Evolutionary conservation across 1,140 invertebrate species (phyloP), one percentile per base, ranked within the genome.

Genomic region (Dendroctonus valens): DNA sequence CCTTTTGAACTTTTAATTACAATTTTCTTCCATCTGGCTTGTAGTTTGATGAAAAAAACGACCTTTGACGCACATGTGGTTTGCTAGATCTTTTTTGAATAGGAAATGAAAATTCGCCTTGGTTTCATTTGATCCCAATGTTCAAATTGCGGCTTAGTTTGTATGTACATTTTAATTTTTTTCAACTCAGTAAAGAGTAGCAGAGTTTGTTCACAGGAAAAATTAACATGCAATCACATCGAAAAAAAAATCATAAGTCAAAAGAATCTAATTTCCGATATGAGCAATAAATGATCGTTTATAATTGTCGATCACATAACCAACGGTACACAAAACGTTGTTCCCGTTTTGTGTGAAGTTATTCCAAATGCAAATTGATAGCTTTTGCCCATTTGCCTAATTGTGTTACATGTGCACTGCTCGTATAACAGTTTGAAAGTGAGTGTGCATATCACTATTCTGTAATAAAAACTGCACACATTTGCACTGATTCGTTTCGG

Each of bases 361-460:
- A 39, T 58, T 57, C 55, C 41, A 39, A 58, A 58, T 58, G 55
- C n/a, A 58, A 58, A 58, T 58, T 58, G 55, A 58, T 58, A 41
- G 55, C 55, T 58, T 58, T 58, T 39, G 55, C 40, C 14, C 55
- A 58, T 42, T 39, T 41, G 12, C n/a, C 55, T 58, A 58, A 58
- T 58, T 58, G 55, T 41, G 55, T 58, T 44, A 44, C 55, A 44
- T 40, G 52, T 37, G 26, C 26, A 54, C 14, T 26, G 50, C 0
- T 42, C 55, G 52, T 52, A 26, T 26, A 26, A 26, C 26, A 26
- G 26, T 26, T 26, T 26, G 26, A 26, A 26, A 26, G 26, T 26
- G 26, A 26, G 26, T 26, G 3, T 26, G 26, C 26, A 26, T 26
- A 26, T 2, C 26, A 26, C 26, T 3, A 26, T 26, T 26, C 26